phyloP scores from a whole-genome alignment of 2,888 invertebrate species.

The Enchytraeus crypticus region DNA sequence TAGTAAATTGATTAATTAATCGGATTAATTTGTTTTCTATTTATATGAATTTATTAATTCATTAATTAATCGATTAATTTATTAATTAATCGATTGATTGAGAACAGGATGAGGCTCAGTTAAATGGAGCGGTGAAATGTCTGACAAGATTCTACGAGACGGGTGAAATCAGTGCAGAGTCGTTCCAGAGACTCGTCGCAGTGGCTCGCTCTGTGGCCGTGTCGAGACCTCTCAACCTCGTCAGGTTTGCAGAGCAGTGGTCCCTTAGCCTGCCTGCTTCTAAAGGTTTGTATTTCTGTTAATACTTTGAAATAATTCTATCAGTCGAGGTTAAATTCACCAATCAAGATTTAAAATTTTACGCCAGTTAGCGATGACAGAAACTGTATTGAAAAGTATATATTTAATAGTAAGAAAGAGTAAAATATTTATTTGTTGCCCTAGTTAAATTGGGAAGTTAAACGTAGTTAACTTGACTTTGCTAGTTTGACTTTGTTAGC shows the following conservation, averaged over 20 bases:
- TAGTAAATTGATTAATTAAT: no score
- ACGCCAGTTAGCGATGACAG: no score
- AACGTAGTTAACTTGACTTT: no score
- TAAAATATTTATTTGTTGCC: no score
- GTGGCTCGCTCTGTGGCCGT: conserved; percentile 77
- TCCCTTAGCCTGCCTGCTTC: neutral
- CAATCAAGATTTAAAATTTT: no score
- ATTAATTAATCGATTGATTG: neutral
- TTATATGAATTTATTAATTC: neutral
- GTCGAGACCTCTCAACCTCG: conserved; percentile 70
- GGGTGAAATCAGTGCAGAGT: conserved; percentile 63
- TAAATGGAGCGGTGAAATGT: conserved; percentile 59
- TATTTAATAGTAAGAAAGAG: no score
- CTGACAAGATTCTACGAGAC: conserved; percentile 54
- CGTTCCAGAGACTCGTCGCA: conserved; percentile 74
- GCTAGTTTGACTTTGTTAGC: no score
- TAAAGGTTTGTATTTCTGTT: no score
- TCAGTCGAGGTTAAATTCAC: no score
- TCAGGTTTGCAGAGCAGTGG: conserved; percentile 55
- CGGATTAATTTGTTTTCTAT: neutral
- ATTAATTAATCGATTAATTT: neutral
- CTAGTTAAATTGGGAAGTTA: no score
- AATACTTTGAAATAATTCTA: no score
- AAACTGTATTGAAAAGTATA: no score
- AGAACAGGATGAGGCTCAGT: conserved; percentile 68